phyloP scores from a whole-genome alignment of 2,113 vertebrate genomes.

The Paramormyrops kingsleyae region DNA sequence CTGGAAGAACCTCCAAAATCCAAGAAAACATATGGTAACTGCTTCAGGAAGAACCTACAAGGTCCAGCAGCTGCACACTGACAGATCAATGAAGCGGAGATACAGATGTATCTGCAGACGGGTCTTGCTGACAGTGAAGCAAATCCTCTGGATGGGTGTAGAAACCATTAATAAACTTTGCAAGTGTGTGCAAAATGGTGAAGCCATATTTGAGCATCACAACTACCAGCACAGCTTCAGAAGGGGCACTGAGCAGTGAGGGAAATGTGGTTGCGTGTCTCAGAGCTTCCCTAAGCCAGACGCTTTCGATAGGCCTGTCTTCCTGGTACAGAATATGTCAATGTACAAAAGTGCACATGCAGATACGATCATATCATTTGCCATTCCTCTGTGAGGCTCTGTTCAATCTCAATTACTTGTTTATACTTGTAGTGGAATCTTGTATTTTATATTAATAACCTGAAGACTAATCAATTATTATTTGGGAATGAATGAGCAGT shows the following conservation, averaged over 20 bases:
- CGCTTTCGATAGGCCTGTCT: background rate
- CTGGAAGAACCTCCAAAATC: background rate
- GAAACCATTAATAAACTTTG: background rate
- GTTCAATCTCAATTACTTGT: background rate
- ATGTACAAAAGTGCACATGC: background rate
- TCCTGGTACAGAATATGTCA: background rate
- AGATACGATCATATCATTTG: background rate
- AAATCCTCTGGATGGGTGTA: background rate
- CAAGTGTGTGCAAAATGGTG: background rate
- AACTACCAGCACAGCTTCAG: background rate
- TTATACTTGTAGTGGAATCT: background rate
- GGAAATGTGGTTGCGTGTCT: background rate
- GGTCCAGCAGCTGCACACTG: background rate
- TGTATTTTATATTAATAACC: background rate
- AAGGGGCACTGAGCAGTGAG: background rate
- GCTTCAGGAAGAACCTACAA: background rate
- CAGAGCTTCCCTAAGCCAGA: background rate
- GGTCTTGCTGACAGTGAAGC: background rate
- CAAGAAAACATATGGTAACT: background rate
- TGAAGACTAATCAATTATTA: background rate
- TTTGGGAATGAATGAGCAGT: background rate
- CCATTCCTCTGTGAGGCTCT: background rate
- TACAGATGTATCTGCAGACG: background rate
- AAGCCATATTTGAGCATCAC: background rate
- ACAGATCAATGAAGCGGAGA: background rate